Base-by-base conservation (phyloP, 2,797 vertebrate species). In the Gymnoscopelus braueri region DNA sequence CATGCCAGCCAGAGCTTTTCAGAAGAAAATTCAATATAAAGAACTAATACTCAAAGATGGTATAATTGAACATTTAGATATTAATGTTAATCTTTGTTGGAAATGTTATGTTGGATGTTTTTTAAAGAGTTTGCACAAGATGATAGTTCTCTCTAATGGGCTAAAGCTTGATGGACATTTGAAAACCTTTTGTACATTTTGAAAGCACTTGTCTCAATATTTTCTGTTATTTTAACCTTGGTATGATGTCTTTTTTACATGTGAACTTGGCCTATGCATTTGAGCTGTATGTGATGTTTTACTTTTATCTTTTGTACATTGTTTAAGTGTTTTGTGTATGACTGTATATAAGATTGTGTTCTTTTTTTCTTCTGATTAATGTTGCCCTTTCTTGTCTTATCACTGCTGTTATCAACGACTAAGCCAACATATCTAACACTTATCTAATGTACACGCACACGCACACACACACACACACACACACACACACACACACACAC, bases 341-440 rank as follows among this genome's bases (percentile, higher is more conserved):
- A 39, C 4, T 67, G 44, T 75, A 62, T 26, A 73, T 67, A 64
- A 55, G 51, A 67, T 52, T 5, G 68, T 63, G 49, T 66, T 44
- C 9, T 44, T 49, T 68, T 13, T 73, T 56, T 74, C 15, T 60
- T 63, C 67, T 61, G 29, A 63, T 76, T 14, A 24, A 72, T 69
- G 69, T 58, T 61, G 44, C 52, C 4, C 59, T 70, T 61, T 59
- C 65, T 67, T 62, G 10, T 75, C 63, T 84, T 80, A 71, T 80
- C 73, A 19, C 1, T 69, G 75, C 61, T 65, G 63, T 81, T 35
- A 63, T 80, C 72, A 82, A 72, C 54, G 61, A 55, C 54, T 71
- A 24, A 69, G 73, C 51, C 29, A 69, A 60, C 63, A 69, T 3
- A 29, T 58, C 54, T 39, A 35, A 62, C 26, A 65, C 14, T 71